Percentiles rank a stretch among this genome's conserved stretches.
Evolutionary conservation across 2,113 vertebrate species (phyloP).

Genomic region (Trematomus loennbergii): DNA sequence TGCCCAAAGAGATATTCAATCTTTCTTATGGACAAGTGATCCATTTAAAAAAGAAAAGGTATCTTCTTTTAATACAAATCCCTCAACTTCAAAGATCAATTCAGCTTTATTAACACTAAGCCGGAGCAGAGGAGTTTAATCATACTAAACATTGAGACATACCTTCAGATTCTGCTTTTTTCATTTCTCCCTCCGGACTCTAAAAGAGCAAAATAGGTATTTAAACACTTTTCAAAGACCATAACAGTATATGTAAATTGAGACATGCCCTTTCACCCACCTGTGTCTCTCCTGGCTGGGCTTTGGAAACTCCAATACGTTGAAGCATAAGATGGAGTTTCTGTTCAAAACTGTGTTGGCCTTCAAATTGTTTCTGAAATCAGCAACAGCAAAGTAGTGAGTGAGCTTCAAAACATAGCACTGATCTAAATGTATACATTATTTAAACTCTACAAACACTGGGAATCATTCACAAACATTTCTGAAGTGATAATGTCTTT

Average conservation of each 20-base stretch:
- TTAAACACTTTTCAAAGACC: constrained; percentile 9
- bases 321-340: constrained; percentile 93
- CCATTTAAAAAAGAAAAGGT: constrained; percentile 4
- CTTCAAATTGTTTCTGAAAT: constrained; percentile 88
- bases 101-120: constrained; percentile 22
- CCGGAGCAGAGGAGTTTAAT: constrained; percentile 17
- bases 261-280: constrained; percentile 74
- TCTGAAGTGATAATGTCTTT: too few relatives aligned
- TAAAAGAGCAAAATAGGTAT: constrained; percentile 68
- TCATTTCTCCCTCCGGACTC: constrained; percentile 92
- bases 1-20: constrained; percentile 17
- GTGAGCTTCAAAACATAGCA: background rate
- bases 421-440: background rate
- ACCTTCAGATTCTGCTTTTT: constrained; percentile 94
- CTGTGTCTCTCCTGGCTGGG: constrained; percentile 84
- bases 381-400: constrained; percentile 21
- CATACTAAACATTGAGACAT: constrained; percentile 33
- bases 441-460: background rate
- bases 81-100: constrained; percentile 34
- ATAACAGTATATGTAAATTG: background rate
- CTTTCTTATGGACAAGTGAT: constrained; percentile 21
- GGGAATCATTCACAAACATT: too few relatives aligned
- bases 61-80: constrained; percentile 33
- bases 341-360: constrained; percentile 91
- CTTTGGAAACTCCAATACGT: constrained; percentile 90